Conservation (phyloP, 2,797 vertebrate species). For the Clarias platycephalus region DNA sequence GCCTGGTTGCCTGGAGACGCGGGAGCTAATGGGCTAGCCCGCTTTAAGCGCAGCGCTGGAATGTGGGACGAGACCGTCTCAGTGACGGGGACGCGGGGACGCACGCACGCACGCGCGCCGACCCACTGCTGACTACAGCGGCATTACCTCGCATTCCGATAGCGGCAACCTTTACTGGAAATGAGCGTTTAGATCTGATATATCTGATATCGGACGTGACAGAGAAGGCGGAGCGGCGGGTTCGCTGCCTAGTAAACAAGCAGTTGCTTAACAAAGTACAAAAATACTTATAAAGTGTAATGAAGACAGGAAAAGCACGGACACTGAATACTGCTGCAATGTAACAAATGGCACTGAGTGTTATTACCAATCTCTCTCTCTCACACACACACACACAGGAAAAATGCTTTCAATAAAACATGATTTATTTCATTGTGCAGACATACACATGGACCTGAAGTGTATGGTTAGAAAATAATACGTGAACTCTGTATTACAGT, state of each 20-base stretch:
- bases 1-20: conserved; percentile 35
- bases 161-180: conserved; percentile 16
- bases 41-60: conserved; percentile 43
- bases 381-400: not conserved
- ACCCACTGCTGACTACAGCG: conserved; percentile 35
- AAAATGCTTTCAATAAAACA: not conserved
- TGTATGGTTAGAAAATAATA: not conserved
- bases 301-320: not conserved
- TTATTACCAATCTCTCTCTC: not conserved
- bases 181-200: conserved; percentile 3
- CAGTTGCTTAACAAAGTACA: not conserved
- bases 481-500: not conserved
- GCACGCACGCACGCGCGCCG: conserved; percentile 10
- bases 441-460: not conserved
- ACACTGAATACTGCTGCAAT: conserved; percentile 11
- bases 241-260: not conserved
- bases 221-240: not conserved
- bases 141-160: not conserved
- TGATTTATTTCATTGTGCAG: not conserved
- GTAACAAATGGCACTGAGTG: conserved; percentile 1
- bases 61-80: conserved; percentile 51
- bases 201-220: not conserved
- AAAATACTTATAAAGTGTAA: conserved; percentile 23
- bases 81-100: conserved; percentile 48
- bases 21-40: conserved; percentile 39